Conservation (phyloP, 2,888 invertebrate species). For the Oligia strigilis region DNA sequence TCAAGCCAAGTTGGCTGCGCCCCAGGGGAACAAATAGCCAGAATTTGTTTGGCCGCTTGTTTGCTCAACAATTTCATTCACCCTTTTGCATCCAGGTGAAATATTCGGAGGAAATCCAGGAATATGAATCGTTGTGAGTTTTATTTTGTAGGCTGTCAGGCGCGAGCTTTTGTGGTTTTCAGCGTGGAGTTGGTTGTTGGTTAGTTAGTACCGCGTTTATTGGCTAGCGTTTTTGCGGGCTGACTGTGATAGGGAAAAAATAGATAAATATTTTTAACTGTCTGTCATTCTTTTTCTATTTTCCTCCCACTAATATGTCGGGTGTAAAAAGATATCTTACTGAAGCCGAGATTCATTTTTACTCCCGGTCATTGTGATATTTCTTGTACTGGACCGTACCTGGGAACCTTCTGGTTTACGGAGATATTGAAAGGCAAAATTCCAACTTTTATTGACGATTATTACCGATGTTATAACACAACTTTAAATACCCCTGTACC, state of each 20-base stretch:
- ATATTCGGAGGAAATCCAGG: constrained; percentile 41
- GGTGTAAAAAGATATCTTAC: no score
- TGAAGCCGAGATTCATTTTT: no score
- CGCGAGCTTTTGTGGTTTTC: constrained; percentile 21
- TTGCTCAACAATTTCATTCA: constrained; percentile 62
- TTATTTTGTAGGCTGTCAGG: constrained; percentile 43
- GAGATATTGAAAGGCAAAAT: no score
- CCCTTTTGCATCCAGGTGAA: constrained; percentile 59
- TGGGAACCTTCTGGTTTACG: no score
- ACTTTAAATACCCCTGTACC: no score
- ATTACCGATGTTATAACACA: no score
- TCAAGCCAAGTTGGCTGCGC: constrained; percentile 65
- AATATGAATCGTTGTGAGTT: constrained; percentile 51
- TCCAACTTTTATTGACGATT: no score
- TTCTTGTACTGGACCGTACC: no score
- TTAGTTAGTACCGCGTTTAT: constrained; percentile 25
- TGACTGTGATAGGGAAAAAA: not conserved
- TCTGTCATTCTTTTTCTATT: not conserved
- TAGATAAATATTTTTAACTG: not conserved
- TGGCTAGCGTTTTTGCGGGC: not conserved
- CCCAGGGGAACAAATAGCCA: constrained; percentile 62
- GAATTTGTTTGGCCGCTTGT: constrained; percentile 63
- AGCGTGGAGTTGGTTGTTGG: constrained; percentile 19
- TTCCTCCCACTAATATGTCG: not conserved
- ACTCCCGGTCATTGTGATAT: no score